These are phyloP conservation scores for Lamellibrachia luymesi DNA, from an alignment of 1,140 invertebrate species.

Conservation along the genomic window DNA sequence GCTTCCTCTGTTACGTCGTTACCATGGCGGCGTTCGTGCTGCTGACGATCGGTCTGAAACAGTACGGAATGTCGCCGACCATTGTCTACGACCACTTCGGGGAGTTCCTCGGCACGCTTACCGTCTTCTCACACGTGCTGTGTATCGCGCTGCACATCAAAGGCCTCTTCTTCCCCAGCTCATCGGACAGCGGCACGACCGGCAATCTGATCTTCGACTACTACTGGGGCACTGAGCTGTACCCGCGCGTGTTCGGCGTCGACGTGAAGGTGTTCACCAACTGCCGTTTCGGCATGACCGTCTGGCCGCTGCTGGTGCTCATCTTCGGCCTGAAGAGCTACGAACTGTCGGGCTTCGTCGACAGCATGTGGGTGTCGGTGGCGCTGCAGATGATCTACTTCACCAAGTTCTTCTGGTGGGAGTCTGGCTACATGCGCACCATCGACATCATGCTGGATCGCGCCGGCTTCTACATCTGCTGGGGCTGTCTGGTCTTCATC, in stretches of 20 bases:
- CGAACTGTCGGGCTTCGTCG: constrained; percentile 55
- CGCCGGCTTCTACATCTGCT: constrained; percentile 67
- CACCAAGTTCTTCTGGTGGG: constrained; percentile 68
- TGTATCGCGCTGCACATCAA: constrained; percentile 58
- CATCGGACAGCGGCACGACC: constrained; percentile 45
- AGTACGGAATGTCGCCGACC: constrained; percentile 43
- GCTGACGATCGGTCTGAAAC: constrained; percentile 43
- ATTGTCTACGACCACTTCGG: constrained; percentile 59
- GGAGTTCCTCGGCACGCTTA: constrained; percentile 59
- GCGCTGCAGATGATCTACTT: constrained; percentile 62
- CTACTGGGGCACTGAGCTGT: constrained; percentile 65
- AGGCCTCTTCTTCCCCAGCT: constrained; percentile 52
- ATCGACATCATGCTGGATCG: constrained; percentile 66
- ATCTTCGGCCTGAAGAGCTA: constrained; percentile 56
- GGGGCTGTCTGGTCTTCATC: constrained; percentile 64
- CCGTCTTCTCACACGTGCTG: constrained; percentile 59
- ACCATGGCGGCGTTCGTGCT: constrained; percentile 52
- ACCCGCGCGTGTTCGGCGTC: constrained; percentile 59
- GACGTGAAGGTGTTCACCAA: constrained; percentile 47
- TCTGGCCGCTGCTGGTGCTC: constrained; percentile 62
- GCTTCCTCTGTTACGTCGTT: constrained; percentile 60
- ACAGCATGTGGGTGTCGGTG: constrained; percentile 56
- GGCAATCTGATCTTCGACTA: constrained; percentile 61
- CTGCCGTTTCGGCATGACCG: constrained; percentile 62
- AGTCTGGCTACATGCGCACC: constrained; percentile 66